phyloP scores from a whole-genome alignment of 2,797 vertebrate genomes.

The Pampus argenteus region DNA sequence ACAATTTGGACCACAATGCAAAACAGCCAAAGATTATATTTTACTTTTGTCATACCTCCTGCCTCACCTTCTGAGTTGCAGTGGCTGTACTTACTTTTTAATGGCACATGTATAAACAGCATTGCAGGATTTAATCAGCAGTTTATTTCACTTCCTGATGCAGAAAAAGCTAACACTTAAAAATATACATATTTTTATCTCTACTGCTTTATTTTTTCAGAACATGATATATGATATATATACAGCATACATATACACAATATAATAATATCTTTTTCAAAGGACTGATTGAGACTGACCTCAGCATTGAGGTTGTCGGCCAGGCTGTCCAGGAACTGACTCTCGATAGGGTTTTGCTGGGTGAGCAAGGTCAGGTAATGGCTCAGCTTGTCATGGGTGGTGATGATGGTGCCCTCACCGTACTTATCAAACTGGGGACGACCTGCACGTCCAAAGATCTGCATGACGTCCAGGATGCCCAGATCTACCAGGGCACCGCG shows the following conservation, averaged over 20 bases:
- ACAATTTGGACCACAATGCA: not conserved
- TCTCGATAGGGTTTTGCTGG: constrained; percentile 99
- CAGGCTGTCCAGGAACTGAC: constrained; percentile 95
- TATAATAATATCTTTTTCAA: too few relatives aligned
- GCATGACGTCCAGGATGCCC: constrained; percentile 99
- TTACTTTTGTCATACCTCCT: too few relatives aligned
- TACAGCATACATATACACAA: too few relatives aligned
- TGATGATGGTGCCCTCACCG: constrained; percentile 97
- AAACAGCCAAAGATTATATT: too few relatives aligned
- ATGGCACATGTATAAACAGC: too few relatives aligned
- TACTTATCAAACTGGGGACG: constrained; percentile 97
- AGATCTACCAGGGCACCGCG: constrained; percentile 96
- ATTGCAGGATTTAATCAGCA: too few relatives aligned
- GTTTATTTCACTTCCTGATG: not conserved
- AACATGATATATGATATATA: too few relatives aligned
- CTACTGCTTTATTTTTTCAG: too few relatives aligned
- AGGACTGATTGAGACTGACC: constrained; percentile 78
- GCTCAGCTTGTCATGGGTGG: constrained; percentile 96
- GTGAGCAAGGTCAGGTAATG: constrained; percentile 97
- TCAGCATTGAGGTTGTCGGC: constrained; percentile 98
- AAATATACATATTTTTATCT: too few relatives aligned
- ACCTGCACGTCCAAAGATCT: constrained; percentile 98
- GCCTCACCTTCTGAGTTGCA: too few relatives aligned
- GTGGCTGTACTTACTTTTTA: too few relatives aligned
- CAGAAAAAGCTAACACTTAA: not conserved